phyloP scores from a whole-genome alignment of 2,888 invertebrate species.

The Trypoxylon attenuatum region DNA sequence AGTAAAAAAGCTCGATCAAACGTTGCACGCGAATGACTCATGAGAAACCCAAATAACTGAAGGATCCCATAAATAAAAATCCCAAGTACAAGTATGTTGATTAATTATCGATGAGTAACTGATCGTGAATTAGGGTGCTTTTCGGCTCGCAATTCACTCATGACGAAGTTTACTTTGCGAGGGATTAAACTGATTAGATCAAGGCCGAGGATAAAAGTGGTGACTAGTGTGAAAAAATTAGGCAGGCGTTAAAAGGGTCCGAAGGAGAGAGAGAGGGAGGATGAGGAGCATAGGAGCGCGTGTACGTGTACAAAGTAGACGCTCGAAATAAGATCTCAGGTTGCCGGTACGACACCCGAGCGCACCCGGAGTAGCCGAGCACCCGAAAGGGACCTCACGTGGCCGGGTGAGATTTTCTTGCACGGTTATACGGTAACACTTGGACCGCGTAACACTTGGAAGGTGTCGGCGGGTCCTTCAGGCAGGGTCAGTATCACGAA shows the following conservation, averaged over 20 bases:
- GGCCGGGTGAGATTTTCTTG: slow-evolving; percentile 60
- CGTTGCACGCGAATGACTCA: too few relatives aligned
- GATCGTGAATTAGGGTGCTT: too few relatives aligned
- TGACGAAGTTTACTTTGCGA: not conserved
- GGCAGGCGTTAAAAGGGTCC: too few relatives aligned
- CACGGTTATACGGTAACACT: slow-evolving; percentile 54
- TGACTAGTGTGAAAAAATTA: not conserved
- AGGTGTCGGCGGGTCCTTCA: slow-evolving; percentile 64
- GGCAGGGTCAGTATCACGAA: slow-evolving; percentile 51
- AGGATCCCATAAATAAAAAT: too few relatives aligned
- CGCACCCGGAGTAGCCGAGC: too few relatives aligned
- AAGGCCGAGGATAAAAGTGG: not conserved
- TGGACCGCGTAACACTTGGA: slow-evolving; percentile 66
- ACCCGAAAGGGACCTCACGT: slow-evolving; percentile 59
- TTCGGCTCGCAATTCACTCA: not conserved
- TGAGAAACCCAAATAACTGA: too few relatives aligned
- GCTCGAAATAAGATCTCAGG: slow-evolving; percentile 63
- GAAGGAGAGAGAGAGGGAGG: not conserved
- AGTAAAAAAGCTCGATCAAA: too few relatives aligned
- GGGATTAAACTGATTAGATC: not conserved
- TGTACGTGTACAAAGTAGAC: slow-evolving; percentile 18
- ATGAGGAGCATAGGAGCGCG: not conserved
- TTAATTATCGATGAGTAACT: too few relatives aligned
- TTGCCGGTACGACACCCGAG: slow-evolving; percentile 63
- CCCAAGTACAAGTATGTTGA: too few relatives aligned